phyloP scores from a whole-genome alignment of 2,113 vertebrate species.

The Noctilio leporinus region DNA sequence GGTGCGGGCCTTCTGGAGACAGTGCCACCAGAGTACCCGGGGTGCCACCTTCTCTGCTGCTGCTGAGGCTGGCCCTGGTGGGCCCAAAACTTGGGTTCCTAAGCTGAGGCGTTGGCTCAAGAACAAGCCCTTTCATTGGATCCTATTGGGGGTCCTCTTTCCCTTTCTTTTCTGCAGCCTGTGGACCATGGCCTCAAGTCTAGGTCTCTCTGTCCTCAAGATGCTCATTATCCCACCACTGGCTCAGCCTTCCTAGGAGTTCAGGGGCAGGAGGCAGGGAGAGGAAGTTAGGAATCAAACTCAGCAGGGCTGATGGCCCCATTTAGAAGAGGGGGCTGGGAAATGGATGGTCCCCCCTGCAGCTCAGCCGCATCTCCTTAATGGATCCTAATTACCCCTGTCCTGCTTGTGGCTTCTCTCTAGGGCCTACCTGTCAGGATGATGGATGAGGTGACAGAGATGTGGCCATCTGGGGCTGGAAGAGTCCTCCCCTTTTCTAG shows the following conservation, averaged over 20 bases:
- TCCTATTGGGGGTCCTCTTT: neutral
- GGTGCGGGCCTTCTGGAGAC: neutral
- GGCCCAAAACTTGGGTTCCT: neutral
- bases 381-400: conserved; percentile 71
- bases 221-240: neutral
- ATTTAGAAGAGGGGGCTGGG: conserved; percentile 27
- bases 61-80: neutral
- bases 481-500: neutral
- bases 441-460: conserved; percentile 58
- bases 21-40: neutral
- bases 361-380: conserved; percentile 63
- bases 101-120: neutral
- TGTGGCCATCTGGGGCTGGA: conserved; percentile 34
- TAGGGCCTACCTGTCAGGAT: conserved; percentile 54
- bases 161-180: neutral
- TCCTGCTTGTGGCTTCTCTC: conserved; percentile 55
- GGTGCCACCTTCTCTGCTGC: no score
- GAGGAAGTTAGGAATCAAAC: neutral
- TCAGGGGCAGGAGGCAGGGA: neutral
- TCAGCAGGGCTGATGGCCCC: neutral
- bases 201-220: neutral
- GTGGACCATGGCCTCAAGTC: neutral
- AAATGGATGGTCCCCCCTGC: neutral
- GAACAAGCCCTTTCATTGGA: neutral
- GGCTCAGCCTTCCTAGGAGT: neutral